phyloP scores from a whole-genome alignment of 2,888 invertebrate genomes.

The Parascotia fuliginaria region DNA sequence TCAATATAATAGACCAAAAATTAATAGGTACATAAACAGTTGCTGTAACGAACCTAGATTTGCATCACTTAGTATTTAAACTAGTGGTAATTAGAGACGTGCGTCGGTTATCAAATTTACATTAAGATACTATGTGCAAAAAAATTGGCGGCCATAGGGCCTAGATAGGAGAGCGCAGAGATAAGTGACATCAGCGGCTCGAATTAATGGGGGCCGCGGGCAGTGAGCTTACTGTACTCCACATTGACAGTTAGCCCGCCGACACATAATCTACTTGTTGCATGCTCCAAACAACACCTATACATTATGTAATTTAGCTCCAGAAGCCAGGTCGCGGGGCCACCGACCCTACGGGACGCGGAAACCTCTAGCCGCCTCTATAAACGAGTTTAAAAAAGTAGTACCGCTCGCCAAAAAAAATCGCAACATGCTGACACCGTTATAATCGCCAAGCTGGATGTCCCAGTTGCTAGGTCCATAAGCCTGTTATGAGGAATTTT shows the following conservation, averaged over 20 bases:
- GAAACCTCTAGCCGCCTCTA: slow-evolving; percentile 85
- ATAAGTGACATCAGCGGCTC: slow-evolving; percentile 86
- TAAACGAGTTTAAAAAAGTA: slow-evolving; percentile 86
- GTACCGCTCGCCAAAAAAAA: slow-evolving; percentile 87
- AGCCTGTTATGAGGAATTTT: slow-evolving; percentile 73
- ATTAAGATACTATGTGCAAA: slow-evolving; percentile 79
- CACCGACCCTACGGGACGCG: slow-evolving; percentile 86
- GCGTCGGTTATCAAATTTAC: slow-evolving; percentile 78
- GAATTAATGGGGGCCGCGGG: slow-evolving; percentile 85
- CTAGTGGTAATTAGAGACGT: slow-evolving; percentile 76
- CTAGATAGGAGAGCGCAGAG: slow-evolving; percentile 84
- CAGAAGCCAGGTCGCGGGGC: slow-evolving; percentile 81
- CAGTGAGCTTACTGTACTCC: slow-evolving; percentile 85
- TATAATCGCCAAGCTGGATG: slow-evolving; percentile 86
- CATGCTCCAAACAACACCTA: slow-evolving; percentile 81
- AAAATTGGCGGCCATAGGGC: slow-evolving; percentile 85
- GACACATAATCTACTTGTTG: slow-evolving; percentile 87
- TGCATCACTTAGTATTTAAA: slow-evolving; percentile 67
- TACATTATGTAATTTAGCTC: slow-evolving; percentile 86
- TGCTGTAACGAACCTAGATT: slow-evolving; percentile 62
- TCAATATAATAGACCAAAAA: slow-evolving; percentile 47
- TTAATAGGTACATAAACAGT: slow-evolving; percentile 50
- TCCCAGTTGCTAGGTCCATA: slow-evolving; percentile 82
- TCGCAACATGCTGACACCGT: slow-evolving; percentile 87
- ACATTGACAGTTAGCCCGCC: slow-evolving; percentile 85